phyloP scores from a whole-genome alignment of 2,888 invertebrate species.

The Scaptomyza parva region DNA sequence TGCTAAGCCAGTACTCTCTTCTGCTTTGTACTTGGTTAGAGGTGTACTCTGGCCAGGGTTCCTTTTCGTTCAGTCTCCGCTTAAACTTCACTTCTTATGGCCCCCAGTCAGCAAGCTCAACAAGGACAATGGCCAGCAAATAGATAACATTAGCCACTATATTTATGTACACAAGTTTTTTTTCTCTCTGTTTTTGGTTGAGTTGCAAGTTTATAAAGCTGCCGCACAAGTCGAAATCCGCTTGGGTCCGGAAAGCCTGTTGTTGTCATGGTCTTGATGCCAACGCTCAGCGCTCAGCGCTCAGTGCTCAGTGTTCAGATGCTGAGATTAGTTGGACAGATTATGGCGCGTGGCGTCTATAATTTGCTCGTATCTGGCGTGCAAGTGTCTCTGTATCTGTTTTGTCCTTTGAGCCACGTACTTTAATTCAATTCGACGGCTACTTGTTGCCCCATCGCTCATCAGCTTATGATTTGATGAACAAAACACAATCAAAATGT shows the following conservation, averaged over 20 bases:
- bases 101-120: conserved; percentile 15
- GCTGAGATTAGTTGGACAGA: conserved; percentile 54
- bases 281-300: conserved; percentile 16
- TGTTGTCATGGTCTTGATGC: conserved; percentile 11
- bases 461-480: conserved; percentile 47
- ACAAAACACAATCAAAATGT: conserved; percentile 58
- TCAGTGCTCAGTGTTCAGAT: conserved; percentile 16
- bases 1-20: conserved; percentile 34
- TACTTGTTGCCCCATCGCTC: conserved; percentile 51
- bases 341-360: conserved; percentile 54
- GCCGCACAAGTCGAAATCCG: conserved; percentile 35
- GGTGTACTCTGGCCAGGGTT: conserved; percentile 35
- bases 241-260: background rate
- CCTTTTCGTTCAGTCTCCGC: conserved; percentile 52
- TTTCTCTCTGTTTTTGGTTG: conserved; percentile 9
- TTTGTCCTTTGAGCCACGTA: conserved; percentile 14
- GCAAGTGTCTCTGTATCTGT: conserved; percentile 20
- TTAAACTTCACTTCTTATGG: conserved; percentile 65
- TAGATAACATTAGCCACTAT: conserved; percentile 52
- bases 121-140: conserved; percentile 35
- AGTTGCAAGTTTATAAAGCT: conserved; percentile 53
- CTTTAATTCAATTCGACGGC: conserved; percentile 55
- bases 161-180: conserved; percentile 14
- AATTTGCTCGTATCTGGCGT: conserved; percentile 35
- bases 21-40: conserved; percentile 21